Evolutionary conservation across 2,113 vertebrate species (phyloP).

Genomic region (Lynx canadensis): DNA sequence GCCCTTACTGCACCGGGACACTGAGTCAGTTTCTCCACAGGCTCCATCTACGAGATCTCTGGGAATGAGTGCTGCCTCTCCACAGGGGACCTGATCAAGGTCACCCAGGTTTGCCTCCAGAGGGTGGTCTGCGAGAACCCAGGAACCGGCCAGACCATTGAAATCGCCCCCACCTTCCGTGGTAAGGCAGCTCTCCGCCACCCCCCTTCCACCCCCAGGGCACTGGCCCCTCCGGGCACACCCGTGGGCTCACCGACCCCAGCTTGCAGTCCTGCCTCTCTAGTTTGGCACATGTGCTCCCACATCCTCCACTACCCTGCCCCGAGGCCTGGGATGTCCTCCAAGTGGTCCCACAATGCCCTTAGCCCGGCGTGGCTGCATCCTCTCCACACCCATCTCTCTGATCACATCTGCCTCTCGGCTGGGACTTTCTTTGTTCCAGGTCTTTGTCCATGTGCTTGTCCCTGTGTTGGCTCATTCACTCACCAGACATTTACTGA

Average conservation of each 20-base stretch:
- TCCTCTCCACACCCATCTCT: neutral
- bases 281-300: neutral
- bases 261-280: rapidly evolving
- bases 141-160: conserved; percentile 81
- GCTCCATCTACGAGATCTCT: conserved; percentile 92
- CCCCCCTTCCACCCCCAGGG: rapidly evolving
- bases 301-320: neutral
- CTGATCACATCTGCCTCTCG: neutral
- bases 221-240: too few species aligned
- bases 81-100: conserved; percentile 93
- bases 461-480: neutral
- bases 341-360: neutral
- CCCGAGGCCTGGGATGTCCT: neutral
- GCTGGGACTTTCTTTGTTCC: neutral
- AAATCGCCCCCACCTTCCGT: conserved; percentile 85
- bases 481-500: neutral
- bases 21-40: conserved; percentile 74
- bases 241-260: too few species aligned
- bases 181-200: conserved; percentile 81
- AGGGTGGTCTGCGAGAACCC: conserved; percentile 87
- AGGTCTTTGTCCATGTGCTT: neutral
- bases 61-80: conserved; percentile 93
- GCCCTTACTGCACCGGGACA: neutral
- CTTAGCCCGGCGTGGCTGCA: rapidly evolving
- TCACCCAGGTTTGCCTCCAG: conserved; percentile 83